A percentile compares a stretch with the other conserved stretches of the same genome.
Conservation (phyloP, 2,113 vertebrate genomes). For the Anhinga anhinga region DNA sequence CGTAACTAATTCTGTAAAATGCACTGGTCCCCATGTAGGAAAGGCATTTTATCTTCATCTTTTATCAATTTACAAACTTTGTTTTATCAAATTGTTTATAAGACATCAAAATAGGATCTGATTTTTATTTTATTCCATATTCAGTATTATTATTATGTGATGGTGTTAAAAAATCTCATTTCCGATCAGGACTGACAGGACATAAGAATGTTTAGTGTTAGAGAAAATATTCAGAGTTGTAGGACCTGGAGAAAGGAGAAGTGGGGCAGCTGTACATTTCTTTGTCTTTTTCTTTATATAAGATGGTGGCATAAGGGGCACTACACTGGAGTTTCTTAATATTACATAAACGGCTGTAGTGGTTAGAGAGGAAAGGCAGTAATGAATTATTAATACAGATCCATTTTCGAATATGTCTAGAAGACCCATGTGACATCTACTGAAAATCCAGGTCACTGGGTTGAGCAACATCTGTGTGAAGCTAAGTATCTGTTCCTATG, state of each 20-base stretch:
- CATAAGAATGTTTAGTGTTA: background rate
- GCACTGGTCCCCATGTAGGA: background rate
- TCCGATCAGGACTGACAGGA: background rate
- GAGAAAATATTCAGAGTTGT: background rate
- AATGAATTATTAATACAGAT: background rate
- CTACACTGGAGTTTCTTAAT: background rate
- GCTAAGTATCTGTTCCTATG: background rate
- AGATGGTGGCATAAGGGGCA: background rate
- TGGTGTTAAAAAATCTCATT: background rate
- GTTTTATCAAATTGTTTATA: background rate
- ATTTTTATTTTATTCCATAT: background rate
- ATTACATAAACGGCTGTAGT: background rate
- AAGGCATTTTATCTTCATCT: background rate
- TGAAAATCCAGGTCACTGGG: slow-evolving; percentile 2
- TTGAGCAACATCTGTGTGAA: background rate
- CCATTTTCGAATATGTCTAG: background rate
- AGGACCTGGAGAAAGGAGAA: background rate
- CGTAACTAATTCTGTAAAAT: background rate
- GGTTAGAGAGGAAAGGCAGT: background rate
- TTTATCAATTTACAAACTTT: background rate
- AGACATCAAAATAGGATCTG: background rate
- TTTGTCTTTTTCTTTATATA: background rate
- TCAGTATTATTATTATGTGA: background rate
- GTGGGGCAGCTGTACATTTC: background rate
- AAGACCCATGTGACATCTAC: background rate